phyloP scores from a whole-genome alignment of 1,140 invertebrate genomes.

The Penaeus japonicus region DNA sequence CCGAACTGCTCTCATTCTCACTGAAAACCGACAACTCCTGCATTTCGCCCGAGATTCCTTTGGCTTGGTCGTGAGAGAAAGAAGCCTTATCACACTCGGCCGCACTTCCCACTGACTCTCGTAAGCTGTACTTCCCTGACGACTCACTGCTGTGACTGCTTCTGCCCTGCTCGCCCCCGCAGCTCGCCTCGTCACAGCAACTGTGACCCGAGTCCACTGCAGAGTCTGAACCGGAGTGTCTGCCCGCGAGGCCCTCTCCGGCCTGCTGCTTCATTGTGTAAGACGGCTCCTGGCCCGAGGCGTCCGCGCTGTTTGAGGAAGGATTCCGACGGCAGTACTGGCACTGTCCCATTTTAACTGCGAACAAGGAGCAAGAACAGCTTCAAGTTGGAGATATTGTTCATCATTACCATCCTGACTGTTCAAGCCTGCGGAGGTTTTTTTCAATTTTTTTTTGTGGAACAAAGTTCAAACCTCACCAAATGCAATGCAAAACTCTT shows the following conservation, averaged over 20 bases:
- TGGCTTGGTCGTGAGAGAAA: not conserved
- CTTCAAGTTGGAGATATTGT: no score
- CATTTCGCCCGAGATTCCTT: no score
- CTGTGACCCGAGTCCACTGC: constrained; percentile 39
- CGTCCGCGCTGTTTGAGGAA: not conserved
- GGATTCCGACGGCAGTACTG: constrained; percentile 38
- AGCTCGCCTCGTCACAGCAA: constrained; percentile 39
- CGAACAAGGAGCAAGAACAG: no score
- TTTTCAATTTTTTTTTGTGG: no score
- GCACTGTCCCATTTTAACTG: constrained; percentile 37
- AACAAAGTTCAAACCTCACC: no score
- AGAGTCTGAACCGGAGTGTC: constrained; percentile 31
- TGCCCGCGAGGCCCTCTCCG: not conserved
- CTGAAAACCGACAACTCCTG: no score
- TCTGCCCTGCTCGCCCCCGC: not conserved
- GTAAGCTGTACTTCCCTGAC: constrained; percentile 40
- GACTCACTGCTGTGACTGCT: constrained; percentile 46
- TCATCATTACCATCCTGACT: no score
- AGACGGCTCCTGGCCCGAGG: not conserved
- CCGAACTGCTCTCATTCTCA: not conserved
- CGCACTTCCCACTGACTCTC: constrained; percentile 31
- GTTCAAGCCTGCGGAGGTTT: no score
- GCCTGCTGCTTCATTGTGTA: constrained; percentile 15
- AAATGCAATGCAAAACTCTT: no score
- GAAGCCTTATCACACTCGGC: constrained; percentile 18